Base-by-base conservation (phyloP, 2,113 vertebrate species). In the Chinchilla lanigera region DNA sequence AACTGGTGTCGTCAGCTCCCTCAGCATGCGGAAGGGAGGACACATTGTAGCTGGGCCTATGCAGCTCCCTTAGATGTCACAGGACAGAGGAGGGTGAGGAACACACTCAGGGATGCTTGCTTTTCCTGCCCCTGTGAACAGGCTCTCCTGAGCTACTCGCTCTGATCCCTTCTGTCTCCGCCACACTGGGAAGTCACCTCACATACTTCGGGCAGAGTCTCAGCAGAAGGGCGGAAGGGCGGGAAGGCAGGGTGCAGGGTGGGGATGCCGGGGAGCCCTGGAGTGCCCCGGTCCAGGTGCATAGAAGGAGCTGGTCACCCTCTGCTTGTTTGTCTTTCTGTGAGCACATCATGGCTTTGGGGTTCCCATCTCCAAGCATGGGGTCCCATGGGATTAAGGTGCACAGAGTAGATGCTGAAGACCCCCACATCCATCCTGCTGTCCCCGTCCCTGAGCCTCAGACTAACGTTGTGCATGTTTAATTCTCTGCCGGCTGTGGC, bases 381-480 rank as follows among this genome's bases (percentile, higher is more conserved):
- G 47, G 41, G 38, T 54, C 24, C 56, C 54, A n/a, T 0, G 30
- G 58, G 77, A 61, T 30, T 22, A 13, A 69, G 69, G 67, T 16
- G 17, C 58, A 85, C 52, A 63, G 67, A 69, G 63, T 33, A 54
- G 86, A 44, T 73, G 60, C 24, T 33, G 24, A 87, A 69, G 78
- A 19, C 44, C n/a, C 80, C 92, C 83, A 0, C 83, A 16, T 95
- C 94, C 96, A 90, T 97, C 96, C 89, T 98, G 83, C 95, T 98
- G 77, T 97, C 97, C 97, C 97, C 96, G 98, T 98, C 95, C 97
- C 85, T 84, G n/a, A 35, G 94, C 88, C 93, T 97, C 95, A 98
- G 97, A 95, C 98, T 99, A 98, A 99, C 85, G 94, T 98, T 99
- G 98, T 98, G 99, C 99, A 99, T 99, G 98, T 99, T 99, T 99